These are phyloP conservation scores for Marronus borbonicus DNA, from an alignment of 2,888 invertebrate species.

Conservation along the genomic window DNA sequence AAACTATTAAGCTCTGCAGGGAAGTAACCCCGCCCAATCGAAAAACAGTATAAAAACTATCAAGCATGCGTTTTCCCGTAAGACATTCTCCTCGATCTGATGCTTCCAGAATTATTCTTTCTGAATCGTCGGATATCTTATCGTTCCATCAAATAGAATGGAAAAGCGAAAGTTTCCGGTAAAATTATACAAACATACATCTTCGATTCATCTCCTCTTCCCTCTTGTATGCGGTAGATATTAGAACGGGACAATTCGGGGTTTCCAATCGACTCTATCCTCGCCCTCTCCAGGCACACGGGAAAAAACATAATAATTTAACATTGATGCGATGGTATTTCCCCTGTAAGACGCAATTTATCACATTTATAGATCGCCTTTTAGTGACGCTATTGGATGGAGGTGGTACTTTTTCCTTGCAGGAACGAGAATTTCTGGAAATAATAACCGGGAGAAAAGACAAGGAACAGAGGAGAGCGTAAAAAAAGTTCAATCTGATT, in stretches of 20 bases:
- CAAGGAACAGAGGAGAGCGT: slow-evolving; percentile 2
- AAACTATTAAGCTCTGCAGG: slow-evolving; percentile 34
- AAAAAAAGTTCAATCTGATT: slow-evolving; percentile 64
- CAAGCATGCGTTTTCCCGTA: slow-evolving; percentile 35
- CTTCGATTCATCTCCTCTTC: slow-evolving; percentile 18
- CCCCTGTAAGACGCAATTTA: slow-evolving; percentile 16
- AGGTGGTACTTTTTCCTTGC: slow-evolving; percentile 4
- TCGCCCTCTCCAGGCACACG: not conserved
- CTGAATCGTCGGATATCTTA: slow-evolving; percentile 25
- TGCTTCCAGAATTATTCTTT: slow-evolving; percentile 19
- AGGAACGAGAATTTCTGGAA: slow-evolving; percentile 5
- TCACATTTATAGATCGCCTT: slow-evolving; percentile 2
- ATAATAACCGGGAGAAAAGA: slow-evolving; percentile 20
- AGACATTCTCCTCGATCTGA: slow-evolving; percentile 34
- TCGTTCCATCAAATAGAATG: slow-evolving; percentile 28
- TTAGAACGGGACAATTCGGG: not conserved
- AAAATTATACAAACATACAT: slow-evolving; percentile 35
- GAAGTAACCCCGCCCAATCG: not conserved
- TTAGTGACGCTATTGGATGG: not conserved
- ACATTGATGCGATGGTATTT: slow-evolving; percentile 25
- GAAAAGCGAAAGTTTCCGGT: slow-evolving; percentile 30
- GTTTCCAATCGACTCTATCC: not conserved
- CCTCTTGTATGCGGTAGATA: not conserved
- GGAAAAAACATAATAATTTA: slow-evolving; percentile 23
- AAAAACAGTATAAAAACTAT: slow-evolving; percentile 36